These are phyloP conservation scores for Willowsia nigromaculata DNA, from an alignment of 2,888 invertebrate species.

Conservation along the genomic window DNA sequence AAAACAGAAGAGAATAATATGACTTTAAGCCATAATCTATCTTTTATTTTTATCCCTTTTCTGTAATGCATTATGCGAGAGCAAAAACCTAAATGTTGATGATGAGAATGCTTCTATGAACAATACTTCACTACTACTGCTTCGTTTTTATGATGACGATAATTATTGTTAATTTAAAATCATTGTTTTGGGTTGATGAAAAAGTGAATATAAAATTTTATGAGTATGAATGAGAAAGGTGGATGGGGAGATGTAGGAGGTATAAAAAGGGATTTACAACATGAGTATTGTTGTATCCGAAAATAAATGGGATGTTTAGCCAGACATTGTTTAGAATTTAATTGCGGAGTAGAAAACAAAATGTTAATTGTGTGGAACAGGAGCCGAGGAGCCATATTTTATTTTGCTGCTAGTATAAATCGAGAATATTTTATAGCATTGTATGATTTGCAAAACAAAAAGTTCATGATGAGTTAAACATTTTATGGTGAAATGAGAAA, in stretches of 20 bases:
- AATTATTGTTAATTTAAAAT: slow-evolving; percentile 39
- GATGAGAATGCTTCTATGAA: background rate
- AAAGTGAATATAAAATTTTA: background rate
- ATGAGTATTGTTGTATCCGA: background rate
- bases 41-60: background rate
- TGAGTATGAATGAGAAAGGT: background rate
- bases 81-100: background rate
- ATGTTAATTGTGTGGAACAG: no score
- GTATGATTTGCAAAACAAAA: no score
- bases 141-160: slow-evolving; percentile 6
- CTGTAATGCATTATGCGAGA: background rate
- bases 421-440: no score
- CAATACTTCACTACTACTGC: background rate
- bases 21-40: background rate
- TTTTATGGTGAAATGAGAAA: background rate
- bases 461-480: background rate
- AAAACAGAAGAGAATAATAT: background rate
- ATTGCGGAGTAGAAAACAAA: no score
- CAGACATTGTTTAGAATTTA: no score
- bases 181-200: background rate
- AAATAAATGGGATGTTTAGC: background rate
- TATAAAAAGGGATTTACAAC: background rate
- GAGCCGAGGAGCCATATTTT: no score
- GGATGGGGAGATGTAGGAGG: background rate
- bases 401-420: no score